Percentiles rank a stretch among this genome's conserved stretches.
Evolutionary conservation across 2,113 vertebrate species (phyloP).

Genomic region (Garra rufa): DNA sequence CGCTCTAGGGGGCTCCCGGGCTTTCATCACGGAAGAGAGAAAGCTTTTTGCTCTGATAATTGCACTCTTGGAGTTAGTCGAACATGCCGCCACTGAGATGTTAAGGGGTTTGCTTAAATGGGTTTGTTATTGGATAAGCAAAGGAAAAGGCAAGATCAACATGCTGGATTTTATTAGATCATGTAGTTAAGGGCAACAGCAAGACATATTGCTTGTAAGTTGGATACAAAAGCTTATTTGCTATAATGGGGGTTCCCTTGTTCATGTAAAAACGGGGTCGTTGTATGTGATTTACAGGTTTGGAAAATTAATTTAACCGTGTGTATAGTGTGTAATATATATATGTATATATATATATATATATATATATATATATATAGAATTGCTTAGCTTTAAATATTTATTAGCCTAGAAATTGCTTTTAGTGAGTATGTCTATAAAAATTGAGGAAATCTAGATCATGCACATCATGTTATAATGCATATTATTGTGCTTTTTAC

Average conservation of each 20-base stretch:
- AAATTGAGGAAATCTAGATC: no score
- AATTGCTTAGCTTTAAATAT: no score
- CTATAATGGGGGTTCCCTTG: no score
- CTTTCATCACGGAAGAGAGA: slow-evolving; percentile 25
- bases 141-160: slow-evolving; percentile 7
- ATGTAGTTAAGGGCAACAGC: background rate
- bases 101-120: background rate
- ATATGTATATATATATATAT: no score
- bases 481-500: background rate
- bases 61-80: background rate
- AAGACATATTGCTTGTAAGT: no score
- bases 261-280: background rate
- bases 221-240: background rate
- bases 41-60: slow-evolving; percentile 32
- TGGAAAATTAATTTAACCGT: background rate
- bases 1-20: slow-evolving; percentile 1
- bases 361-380: background rate
- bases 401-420: no score
- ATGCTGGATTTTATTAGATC: background rate
- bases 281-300: no score
- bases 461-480: no score
- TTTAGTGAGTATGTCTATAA: no score
- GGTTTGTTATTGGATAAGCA: slow-evolving; percentile 8
- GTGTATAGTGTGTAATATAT: background rate
- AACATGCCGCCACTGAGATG: background rate